Evolutionary conservation across 2,113 vertebrate genomes (phyloP).

Genomic region (Dipodomys merriami): DNA sequence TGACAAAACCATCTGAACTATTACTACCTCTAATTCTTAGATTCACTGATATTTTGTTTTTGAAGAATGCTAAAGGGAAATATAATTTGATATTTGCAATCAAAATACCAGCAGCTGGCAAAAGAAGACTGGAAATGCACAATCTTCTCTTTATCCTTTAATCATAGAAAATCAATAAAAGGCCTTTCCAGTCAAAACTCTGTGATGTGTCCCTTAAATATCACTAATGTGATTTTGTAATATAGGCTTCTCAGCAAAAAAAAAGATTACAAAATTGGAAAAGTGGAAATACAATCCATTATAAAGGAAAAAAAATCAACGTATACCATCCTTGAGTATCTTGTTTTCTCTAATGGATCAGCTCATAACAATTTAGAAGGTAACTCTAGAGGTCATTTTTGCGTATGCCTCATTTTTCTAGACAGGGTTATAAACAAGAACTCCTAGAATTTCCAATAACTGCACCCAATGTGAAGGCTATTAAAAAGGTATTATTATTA

Average conservation of each 20-base stretch:
- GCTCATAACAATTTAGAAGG: slow-evolving; percentile 38
- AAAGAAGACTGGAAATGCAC: slow-evolving; percentile 20
- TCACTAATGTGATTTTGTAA: slow-evolving; percentile 39
- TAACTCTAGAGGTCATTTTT: slow-evolving; percentile 16
- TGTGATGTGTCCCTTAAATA: slow-evolving; percentile 58
- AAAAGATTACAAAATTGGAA: slow-evolving; percentile 42
- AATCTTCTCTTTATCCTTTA: slow-evolving; percentile 66
- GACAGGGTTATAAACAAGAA: slow-evolving; percentile 42
- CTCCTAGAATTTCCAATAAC: slow-evolving; percentile 58
- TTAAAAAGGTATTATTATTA: slow-evolving; percentile 49
- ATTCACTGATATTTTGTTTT: slow-evolving; percentile 40
- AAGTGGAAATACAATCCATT: neutral
- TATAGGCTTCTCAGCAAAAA: slow-evolving; percentile 29
- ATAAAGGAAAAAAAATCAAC: neutral
- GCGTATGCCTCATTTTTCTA: slow-evolving; percentile 40
- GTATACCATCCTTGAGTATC: slow-evolving; percentile 33
- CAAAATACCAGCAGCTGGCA: slow-evolving; percentile 67
- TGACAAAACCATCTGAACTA: slow-evolving; percentile 74
- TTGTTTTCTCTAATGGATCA: slow-evolving; percentile 24
- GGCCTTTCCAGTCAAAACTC: slow-evolving; percentile 38
- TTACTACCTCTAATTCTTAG: slow-evolving; percentile 73
- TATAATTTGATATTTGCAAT: slow-evolving; percentile 57
- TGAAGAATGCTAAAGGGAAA: slow-evolving; percentile 60
- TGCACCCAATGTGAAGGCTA: neutral
- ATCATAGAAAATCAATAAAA: slow-evolving; percentile 72